These are phyloP conservation scores for Rhagophthalmus giganteus DNA, from an alignment of 2,888 invertebrate species.

Conservation along the genomic window DNA sequence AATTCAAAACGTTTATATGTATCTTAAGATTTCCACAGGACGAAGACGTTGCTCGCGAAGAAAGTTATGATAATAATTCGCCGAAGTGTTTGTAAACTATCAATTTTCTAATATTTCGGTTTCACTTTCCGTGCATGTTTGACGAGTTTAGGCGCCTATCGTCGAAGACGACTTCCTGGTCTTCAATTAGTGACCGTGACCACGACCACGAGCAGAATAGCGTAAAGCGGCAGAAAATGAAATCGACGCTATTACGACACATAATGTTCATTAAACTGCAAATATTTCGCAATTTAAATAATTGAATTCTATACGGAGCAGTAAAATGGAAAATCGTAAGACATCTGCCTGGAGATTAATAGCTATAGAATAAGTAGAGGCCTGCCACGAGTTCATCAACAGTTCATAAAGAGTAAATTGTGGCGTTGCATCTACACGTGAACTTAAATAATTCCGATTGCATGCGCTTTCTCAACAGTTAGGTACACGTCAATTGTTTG, in stretches of 20 bases:
- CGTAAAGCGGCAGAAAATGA: neutral
- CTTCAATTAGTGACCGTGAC: conserved; percentile 7
- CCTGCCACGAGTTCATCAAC: conserved; percentile 2
- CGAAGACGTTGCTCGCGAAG: neutral
- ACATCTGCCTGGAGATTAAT: conserved; percentile 5
- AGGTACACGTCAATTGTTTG: too few relatives aligned
- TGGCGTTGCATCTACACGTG: too few relatives aligned
- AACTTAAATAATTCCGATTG: too few relatives aligned
- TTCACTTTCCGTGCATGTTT: neutral
- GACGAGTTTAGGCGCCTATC: neutral
- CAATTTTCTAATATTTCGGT: neutral
- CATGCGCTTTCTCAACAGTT: too few relatives aligned
- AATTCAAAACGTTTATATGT: neutral
- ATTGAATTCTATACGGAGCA: neutral
- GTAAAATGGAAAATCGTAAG: conserved; percentile 3
- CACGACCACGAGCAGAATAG: neutral
- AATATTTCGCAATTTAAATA: conserved; percentile 6
- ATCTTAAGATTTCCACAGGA: neutral
- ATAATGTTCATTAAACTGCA: conserved; percentile 1
- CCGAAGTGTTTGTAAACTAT: neutral
- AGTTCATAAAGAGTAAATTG: conserved; percentile 8
- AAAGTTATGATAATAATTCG: neutral
- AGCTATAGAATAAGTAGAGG: neutral
- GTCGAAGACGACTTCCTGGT: conserved; percentile 2
- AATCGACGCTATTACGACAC: conserved; percentile 1